These are phyloP conservation scores for Tiphia femorata DNA, from an alignment of 2,888 invertebrate genomes.

Conservation along the genomic window DNA sequence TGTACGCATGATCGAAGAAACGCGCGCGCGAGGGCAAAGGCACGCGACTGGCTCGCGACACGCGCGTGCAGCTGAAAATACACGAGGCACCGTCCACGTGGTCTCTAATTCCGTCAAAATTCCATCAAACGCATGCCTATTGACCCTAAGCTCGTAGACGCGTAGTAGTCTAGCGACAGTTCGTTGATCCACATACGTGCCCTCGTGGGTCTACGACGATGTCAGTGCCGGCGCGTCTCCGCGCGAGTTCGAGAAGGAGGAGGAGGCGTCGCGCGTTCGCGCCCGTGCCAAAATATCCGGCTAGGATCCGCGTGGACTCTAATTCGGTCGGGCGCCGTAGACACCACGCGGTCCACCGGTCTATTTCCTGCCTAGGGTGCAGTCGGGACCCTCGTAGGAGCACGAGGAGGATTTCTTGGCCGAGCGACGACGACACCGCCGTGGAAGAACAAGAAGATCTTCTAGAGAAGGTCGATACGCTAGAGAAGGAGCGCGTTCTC, in stretches of 20 bases:
- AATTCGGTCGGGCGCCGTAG: constrained; percentile 63
- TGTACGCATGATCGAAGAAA: too few relatives aligned
- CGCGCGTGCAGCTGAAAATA: constrained; percentile 1
- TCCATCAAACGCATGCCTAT: not conserved
- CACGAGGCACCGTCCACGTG: constrained; percentile 19
- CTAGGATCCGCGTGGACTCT: constrained; percentile 64
- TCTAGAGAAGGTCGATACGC: too few relatives aligned
- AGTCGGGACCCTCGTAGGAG: constrained; percentile 38
- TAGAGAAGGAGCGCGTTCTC: too few relatives aligned
- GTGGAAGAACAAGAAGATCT: too few relatives aligned
- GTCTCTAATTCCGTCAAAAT: constrained; percentile 22
- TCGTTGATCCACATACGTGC: constrained; percentile 30
- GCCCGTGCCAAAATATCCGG: constrained; percentile 34
- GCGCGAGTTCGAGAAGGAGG: not conserved
- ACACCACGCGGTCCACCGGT: constrained; percentile 65
- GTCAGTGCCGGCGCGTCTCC: constrained; percentile 4
- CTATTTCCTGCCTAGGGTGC: constrained; percentile 54
- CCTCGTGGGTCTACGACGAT: constrained; percentile 16
- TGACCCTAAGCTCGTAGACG: not conserved
- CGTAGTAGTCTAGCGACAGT: constrained; percentile 1
- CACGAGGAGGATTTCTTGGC: constrained; percentile 46
- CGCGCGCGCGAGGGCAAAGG: too few relatives aligned
- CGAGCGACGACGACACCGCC: constrained; percentile 6
- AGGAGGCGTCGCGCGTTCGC: not conserved
- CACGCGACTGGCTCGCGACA: too few relatives aligned